These are phyloP conservation scores for Pangasius larnaudii DNA, from an alignment of 2,797 vertebrate genomes.

Conservation along the genomic window DNA sequence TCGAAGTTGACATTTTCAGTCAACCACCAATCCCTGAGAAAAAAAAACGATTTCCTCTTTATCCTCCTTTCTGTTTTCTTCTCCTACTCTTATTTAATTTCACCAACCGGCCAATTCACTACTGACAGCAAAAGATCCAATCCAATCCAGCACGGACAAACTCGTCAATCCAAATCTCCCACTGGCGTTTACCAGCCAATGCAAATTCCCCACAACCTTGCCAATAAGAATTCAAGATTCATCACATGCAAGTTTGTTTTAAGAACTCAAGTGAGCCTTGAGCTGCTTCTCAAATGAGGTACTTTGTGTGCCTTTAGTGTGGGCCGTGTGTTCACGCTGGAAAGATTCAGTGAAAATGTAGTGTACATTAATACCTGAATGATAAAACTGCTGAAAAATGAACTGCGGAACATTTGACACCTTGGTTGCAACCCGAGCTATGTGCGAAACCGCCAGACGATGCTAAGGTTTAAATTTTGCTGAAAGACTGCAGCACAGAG, in stretches of 20 bases:
- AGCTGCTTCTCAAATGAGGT: background rate
- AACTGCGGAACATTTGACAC: background rate
- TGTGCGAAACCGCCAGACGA: background rate
- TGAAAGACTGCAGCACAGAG: background rate
- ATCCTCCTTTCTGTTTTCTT: background rate
- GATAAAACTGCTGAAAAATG: background rate
- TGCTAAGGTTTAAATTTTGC: background rate
- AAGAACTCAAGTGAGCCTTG: background rate
- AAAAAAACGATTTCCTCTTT: background rate
- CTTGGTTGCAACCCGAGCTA: background rate
- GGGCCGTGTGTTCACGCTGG: background rate
- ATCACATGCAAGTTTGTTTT: background rate
- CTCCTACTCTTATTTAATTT: background rate
- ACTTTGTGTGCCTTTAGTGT: background rate
- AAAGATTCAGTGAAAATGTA: background rate
- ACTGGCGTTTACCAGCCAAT: background rate
- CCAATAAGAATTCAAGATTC: background rate
- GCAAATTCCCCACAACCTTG: background rate
- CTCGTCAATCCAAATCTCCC: background rate
- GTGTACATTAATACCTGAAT: background rate
- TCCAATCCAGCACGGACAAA: background rate
- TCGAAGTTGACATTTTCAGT: background rate
- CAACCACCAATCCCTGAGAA: background rate
- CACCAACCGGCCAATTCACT: background rate
- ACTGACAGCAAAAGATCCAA: background rate